phyloP scores from a whole-genome alignment of 64 coral and sea anemone species.

The Montipora capricornis region DNA sequence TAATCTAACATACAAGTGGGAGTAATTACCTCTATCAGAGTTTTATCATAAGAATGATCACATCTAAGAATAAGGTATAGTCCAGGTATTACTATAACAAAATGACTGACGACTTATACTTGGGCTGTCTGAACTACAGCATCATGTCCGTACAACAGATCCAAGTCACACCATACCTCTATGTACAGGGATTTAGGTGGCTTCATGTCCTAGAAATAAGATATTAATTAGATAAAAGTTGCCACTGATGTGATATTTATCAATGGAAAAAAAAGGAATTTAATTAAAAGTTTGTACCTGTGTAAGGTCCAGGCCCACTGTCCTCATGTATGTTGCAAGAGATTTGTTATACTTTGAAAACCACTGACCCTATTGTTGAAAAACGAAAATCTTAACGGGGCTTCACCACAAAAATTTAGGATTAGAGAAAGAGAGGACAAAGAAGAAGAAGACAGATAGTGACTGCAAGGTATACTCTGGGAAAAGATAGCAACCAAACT shows the following conservation, averaged over 20 bases:
- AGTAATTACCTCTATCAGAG: too few species aligned
- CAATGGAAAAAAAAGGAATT: too few species aligned
- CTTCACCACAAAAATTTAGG: too few species aligned
- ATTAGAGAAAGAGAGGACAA: too few species aligned
- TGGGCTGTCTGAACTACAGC: neutral
- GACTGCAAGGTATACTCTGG: too few species aligned
- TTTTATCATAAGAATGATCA: too few species aligned
- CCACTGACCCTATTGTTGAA: conserved; percentile 79
- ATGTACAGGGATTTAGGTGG: conserved; percentile 97
- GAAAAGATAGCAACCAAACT: neutral
- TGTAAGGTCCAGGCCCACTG: conserved; percentile 81
- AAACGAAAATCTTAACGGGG: neutral
- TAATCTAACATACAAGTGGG: too few species aligned
- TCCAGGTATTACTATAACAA: too few species aligned
- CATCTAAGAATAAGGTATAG: too few species aligned
- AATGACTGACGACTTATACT: too few species aligned
- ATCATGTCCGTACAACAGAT: neutral
- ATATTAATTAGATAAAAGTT: too few species aligned
- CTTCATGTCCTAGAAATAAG: conserved; percentile 80
- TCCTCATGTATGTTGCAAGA: conserved; percentile 88
- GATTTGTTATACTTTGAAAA: conserved; percentile 94
- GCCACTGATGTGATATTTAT: too few species aligned
- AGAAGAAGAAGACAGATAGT: neutral
- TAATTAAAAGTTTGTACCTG: conserved; percentile 63
- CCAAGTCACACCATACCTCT: conserved; percentile 62